A percentile compares a stretch with the other conserved stretches of the same genome.
Conservation (phyloP, 1,140 invertebrate genomes). For the Calliphora vicina region DNA sequence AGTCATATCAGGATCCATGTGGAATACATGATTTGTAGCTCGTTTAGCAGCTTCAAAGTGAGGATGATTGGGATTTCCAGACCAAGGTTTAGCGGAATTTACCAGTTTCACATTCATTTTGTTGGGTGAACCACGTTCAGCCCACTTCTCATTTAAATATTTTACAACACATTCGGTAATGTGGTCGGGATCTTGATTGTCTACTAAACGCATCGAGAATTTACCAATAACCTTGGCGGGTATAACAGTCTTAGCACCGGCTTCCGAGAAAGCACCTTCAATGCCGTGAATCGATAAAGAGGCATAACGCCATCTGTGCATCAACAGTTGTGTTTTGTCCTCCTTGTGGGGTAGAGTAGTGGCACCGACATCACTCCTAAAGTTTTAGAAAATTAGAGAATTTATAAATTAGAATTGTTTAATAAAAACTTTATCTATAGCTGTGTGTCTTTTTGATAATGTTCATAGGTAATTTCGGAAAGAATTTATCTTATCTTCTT, state of each 20-base stretch:
- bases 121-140: slow-evolving; percentile 82
- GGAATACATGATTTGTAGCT: slow-evolving; percentile 90
- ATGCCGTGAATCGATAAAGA: slow-evolving; percentile 93
- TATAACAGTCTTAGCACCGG: slow-evolving; percentile 95
- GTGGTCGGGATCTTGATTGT: slow-evolving; percentile 84
- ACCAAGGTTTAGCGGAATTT: slow-evolving; percentile 80
- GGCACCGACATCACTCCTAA: slow-evolving; percentile 74
- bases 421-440: too few species aligned
- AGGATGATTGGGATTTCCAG: slow-evolving; percentile 88
- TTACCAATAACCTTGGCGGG: slow-evolving; percentile 94
- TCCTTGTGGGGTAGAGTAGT: slow-evolving; percentile 76
- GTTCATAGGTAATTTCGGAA: too few species aligned
- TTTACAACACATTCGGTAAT: slow-evolving; percentile 77
- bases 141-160: slow-evolving; percentile 78
- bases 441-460: too few species aligned
- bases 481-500: too few species aligned
- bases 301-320: slow-evolving; percentile 92
- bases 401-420: too few species aligned
- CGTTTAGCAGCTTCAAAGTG: slow-evolving; percentile 89
- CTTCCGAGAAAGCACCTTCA: slow-evolving; percentile 86
- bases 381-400: slow-evolving; percentile 31
- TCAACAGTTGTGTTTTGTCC: slow-evolving; percentile 80
- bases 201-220: slow-evolving; percentile 95
- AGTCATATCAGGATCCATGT: slow-evolving; percentile 92
- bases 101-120: slow-evolving; percentile 73